A percentile compares a stretch with the other conserved stretches of the same genome.
phyloP scores from a whole-genome alignment of 2,888 invertebrate genomes.

The Papilio gigon region DNA sequence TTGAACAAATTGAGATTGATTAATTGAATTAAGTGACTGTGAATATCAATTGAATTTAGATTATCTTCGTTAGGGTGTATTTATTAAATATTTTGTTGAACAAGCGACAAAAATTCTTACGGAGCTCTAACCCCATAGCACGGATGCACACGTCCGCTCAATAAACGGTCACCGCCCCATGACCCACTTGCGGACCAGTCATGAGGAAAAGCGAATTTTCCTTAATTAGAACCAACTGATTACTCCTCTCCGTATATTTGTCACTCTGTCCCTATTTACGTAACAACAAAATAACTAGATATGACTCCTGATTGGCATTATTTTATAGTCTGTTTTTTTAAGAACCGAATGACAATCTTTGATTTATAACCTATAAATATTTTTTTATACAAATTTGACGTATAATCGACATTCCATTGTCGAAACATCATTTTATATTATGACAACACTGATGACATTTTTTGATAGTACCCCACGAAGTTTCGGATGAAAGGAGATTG shows the following conservation, averaged over 20 bases:
- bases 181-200: constrained; percentile 19
- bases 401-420: too few species aligned
- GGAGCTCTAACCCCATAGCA: not conserved
- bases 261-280: not conserved
- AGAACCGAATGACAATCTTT: too few species aligned
- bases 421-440: too few species aligned
- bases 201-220: constrained; percentile 20
- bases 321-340: too few species aligned
- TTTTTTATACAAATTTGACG: too few species aligned
- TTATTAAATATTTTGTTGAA: not conserved
- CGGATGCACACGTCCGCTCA: constrained; percentile 9
- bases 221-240: constrained; percentile 14
- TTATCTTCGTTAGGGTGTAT: not conserved
- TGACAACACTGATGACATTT: too few species aligned
- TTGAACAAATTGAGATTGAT: not conserved
- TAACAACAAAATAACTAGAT: not conserved
- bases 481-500: too few species aligned
- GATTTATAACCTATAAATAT: too few species aligned
- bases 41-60: constrained; percentile 12
- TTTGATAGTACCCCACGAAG: too few species aligned
- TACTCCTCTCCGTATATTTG: not conserved
- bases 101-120: not conserved
- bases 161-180: constrained; percentile 20
- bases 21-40: not conserved
- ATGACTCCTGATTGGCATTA: too few species aligned